These are phyloP conservation scores for Sinelater perroti DNA, from an alignment of 2,888 invertebrate species.

Conservation along the genomic window DNA sequence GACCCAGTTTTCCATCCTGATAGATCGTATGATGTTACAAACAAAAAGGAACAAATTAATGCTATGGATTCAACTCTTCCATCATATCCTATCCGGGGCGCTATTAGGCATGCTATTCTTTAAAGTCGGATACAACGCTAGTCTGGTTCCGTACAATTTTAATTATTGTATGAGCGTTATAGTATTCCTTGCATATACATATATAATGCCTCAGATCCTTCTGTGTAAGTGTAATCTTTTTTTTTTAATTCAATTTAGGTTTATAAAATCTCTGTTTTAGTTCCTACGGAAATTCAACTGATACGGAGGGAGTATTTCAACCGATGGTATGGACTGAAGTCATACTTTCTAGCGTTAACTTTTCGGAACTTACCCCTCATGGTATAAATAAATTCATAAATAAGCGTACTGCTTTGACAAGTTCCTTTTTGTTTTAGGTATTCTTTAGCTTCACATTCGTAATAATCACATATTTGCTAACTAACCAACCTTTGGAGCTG, in stretches of 20 bases:
- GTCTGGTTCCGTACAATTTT: slow-evolving; percentile 66
- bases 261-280: slow-evolving; percentile 59
- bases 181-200: slow-evolving; percentile 72
- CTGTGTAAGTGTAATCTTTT: slow-evolving; percentile 65
- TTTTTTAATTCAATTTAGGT: neutral
- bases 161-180: slow-evolving; percentile 68
- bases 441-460: too few relatives aligned
- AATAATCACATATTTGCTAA: slow-evolving; percentile 67
- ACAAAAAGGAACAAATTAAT: slow-evolving; percentile 63
- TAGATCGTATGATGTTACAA: slow-evolving; percentile 66
- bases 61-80: slow-evolving; percentile 66
- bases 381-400: too few relatives aligned
- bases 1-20: slow-evolving; percentile 65
- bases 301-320: slow-evolving; percentile 72
- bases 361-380: slow-evolving; percentile 67
- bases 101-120: slow-evolving; percentile 68
- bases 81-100: slow-evolving; percentile 65
- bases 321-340: slow-evolving; percentile 72
- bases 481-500: slow-evolving; percentile 74
- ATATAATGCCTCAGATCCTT: slow-evolving; percentile 69
- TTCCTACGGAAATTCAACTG: slow-evolving; percentile 69
- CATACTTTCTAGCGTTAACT: slow-evolving; percentile 68
- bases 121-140: slow-evolving; percentile 67
- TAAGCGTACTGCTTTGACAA: too few relatives aligned
- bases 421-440: slow-evolving; percentile 62